These are phyloP conservation scores for Octomys mimax DNA, from an alignment of 2,797 vertebrate species.

Conservation along the genomic window DNA sequence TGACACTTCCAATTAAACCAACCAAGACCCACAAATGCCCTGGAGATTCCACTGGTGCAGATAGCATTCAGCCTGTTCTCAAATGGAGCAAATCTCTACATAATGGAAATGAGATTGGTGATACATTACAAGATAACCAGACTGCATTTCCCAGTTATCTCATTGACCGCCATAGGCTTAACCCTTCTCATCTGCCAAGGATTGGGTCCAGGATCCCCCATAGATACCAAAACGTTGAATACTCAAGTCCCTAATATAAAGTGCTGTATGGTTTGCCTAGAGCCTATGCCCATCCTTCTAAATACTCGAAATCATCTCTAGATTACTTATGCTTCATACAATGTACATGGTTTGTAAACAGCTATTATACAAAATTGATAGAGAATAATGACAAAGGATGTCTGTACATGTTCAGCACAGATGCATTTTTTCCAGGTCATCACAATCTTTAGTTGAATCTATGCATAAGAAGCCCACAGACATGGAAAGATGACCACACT, in stretches of 20 bases:
- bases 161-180: not conserved
- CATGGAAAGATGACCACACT: not conserved
- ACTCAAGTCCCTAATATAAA: not conserved
- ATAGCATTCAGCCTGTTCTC: not conserved
- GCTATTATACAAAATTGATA: not conserved
- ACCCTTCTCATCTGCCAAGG: not conserved
- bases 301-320: not conserved
- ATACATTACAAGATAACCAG: not conserved
- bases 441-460: not conserved
- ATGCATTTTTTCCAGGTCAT: not conserved
- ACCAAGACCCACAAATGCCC: not conserved
- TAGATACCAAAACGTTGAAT: not conserved
- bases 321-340: not conserved
- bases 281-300: not conserved
- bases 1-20: not conserved
- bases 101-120: not conserved
- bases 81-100: constrained; percentile 43
- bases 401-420: not conserved
- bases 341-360: not conserved
- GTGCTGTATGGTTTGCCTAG: not conserved
- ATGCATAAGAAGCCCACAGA: not conserved
- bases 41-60: not conserved
- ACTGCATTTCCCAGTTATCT: not conserved
- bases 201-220: not conserved
- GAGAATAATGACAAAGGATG: not conserved